Base-by-base conservation (phyloP, 2,797 vertebrate species). In the Pipistrellus pygmaeus region DNA sequence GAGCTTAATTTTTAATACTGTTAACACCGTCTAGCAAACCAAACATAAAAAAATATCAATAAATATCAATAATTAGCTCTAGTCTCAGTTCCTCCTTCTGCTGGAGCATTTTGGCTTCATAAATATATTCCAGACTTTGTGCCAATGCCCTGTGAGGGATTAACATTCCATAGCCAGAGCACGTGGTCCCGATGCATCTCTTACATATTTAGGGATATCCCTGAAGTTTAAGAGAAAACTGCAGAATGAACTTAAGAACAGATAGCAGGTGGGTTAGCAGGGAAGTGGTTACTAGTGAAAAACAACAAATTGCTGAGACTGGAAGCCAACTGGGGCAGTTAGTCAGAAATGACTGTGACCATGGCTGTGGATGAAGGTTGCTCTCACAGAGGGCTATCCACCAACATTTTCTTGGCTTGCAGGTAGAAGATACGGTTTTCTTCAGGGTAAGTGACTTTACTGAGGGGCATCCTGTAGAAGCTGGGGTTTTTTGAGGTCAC, bases 391-490 rank as follows among this genome's bases (percentile, higher is more conserved):
- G 97, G 94, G 35, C 96, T 95, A 53, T 97, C 95, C 1, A 12
- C 83, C 10, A 46, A 68, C 46, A 41, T 94, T 89, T 87, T 97
- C 93, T 77, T 98, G 82, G 88, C 83, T 66, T 96, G 96, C 30
- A 98, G 92, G 87, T 98, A 99, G 96, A 98, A 98, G 78, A 95
- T 83, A 91, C 99, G 97, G 95, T 99, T 99, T 97, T 99, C 99
- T 97, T 99, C 99, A 0, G 99, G 99, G 78, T 99, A 99, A 20
- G 97, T 98, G 94, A 99, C 99, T 97, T 99, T 99, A 96, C 98
- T 98, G 87, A 99, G 98, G 0, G 99, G 99, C 84, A 99, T 97
- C 97, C 98, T 99, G 97, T 98, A 99, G 96, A 99, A 99, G 17
- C 57, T 98, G 1, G 98, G 95, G 35, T 97, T 98, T 78, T 98